Conservation (phyloP, 2,113 vertebrate species). For the Osmerus eperlanus region DNA sequence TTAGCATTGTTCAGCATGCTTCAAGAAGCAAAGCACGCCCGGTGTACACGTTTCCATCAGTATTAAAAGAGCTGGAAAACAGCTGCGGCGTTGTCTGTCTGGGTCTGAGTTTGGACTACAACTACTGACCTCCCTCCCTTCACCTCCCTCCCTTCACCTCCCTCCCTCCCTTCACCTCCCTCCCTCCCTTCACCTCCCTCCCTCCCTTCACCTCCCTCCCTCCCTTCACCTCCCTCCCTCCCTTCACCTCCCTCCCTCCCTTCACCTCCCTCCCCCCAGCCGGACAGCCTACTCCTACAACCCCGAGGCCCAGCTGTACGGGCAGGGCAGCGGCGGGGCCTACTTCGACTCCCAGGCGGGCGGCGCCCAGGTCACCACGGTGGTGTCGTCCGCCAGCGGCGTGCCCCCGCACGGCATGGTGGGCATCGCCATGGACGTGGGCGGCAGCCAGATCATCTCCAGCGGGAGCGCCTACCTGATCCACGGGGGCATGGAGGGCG, state of each 20-base stretch:
- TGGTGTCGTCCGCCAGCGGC: constrained; percentile 84
- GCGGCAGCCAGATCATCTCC: constrained; percentile 89
- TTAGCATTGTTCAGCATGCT: too few species aligned
- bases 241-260: too few species aligned
- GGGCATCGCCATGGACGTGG: constrained; percentile 93
- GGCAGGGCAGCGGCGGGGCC: constrained; percentile 78
- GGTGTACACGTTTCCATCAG: too few species aligned
- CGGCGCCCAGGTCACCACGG: constrained; percentile 87
- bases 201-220: too few species aligned
- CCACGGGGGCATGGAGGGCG: constrained; percentile 86
- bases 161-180: too few species aligned
- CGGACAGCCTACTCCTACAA: constrained; percentile 91
- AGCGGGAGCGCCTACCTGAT: constrained; percentile 92
- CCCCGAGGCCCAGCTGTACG: constrained; percentile 88
- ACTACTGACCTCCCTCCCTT: too few species aligned
- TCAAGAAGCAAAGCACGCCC: too few species aligned
- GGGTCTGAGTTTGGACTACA: background rate
- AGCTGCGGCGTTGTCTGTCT: background rate
- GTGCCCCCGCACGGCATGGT: constrained; percentile 92
- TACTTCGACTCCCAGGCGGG: constrained; percentile 90
- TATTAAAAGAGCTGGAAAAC: too few species aligned
- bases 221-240: too few species aligned
- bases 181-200: too few species aligned
- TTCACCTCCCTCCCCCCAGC: constrained; percentile 72
- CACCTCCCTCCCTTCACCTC: too few species aligned